These are phyloP conservation scores for Drosophila erecta DNA, from an alignment of 1,140 invertebrate species.

Conservation along the genomic window DNA sequence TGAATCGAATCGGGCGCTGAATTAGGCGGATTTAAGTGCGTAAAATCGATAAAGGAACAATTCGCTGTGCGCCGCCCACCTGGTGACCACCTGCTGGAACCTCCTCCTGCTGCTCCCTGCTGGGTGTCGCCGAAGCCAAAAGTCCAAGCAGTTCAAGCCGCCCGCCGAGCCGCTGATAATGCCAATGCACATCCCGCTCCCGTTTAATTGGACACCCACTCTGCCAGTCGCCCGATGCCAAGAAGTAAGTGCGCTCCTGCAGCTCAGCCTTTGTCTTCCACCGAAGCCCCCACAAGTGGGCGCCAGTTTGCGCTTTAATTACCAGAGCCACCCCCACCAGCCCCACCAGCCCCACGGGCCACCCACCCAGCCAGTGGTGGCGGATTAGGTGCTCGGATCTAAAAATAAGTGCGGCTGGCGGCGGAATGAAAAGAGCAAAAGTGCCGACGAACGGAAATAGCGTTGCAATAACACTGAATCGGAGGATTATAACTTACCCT, in stretches of 20 bases:
- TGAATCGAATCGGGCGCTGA: background rate
- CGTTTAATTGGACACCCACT: constrained; percentile 62
- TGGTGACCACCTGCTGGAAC: background rate
- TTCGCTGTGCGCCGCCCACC: constrained; percentile 2
- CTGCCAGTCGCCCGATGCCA: constrained; percentile 72
- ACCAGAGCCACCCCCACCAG: constrained; percentile 15
- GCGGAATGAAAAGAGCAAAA: constrained; percentile 26
- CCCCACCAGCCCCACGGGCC: background rate
- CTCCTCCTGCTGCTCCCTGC: background rate
- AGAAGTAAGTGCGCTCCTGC: constrained; percentile 72
- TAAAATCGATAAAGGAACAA: constrained; percentile 67
- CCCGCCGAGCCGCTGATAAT: constrained; percentile 54
- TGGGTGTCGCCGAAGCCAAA: constrained; percentile 12
- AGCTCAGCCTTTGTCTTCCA: constrained; percentile 22
- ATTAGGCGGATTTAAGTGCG: constrained; percentile 37
- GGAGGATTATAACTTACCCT: background rate
- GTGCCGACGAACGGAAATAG: constrained; percentile 11
- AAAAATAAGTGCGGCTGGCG: constrained; percentile 35
- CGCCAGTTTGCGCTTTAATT: constrained; percentile 44
- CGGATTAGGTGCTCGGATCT: constrained; percentile 37
- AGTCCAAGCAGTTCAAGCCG: constrained; percentile 6
- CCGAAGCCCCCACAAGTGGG: constrained; percentile 22
- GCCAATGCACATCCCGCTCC: constrained; percentile 57
- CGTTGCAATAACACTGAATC: background rate
- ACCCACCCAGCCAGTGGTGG: constrained; percentile 10